Evolutionary conservation across 2,888 invertebrate genomes (phyloP), one percentile per base, ranked within the genome.

Genomic region (Scaptomyza flava): DNA sequence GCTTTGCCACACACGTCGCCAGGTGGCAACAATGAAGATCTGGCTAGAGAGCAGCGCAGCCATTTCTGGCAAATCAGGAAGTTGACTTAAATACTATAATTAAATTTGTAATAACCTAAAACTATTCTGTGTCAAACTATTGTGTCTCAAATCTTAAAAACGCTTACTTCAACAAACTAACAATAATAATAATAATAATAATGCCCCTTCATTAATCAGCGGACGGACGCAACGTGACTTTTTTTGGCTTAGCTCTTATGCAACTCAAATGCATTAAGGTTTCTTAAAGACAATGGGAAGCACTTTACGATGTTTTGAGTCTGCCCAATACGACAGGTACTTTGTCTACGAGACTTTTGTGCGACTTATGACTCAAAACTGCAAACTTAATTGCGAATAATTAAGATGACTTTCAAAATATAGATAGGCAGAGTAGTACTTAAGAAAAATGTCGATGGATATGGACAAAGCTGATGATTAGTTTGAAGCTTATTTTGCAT

Each of bases 1-100:
- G 65, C 52, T 65, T 38, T 48, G 77, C 68, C 66, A 68, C 80
- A 80, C 80, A 69, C 66, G 64, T 62, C 46, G 69, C 46, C 66
- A 52, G 42, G 74, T 57, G 61, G 7, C 61, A 59, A 60, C 41
- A 43, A 57, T 62, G 50, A 63, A 23, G 30, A 47, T 7, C 31
- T 17, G 50, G 54, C 33, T 60, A 6, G 8, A 8, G 43, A 23
- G 30, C 47, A n/a, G 6, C 14, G 23, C 23, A 27, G 9, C 11
- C 41, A 41, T 4, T 17, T 51, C 6, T 9, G 2, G 33, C 6
- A 6, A 30, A 34, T 42, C 42, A 48, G 62, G 63, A 60, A 63
- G 50, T 36, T 23, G 4, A n/a, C 12, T 30, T 11, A 8, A 47
- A 31, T 31, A 30, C 5, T 31, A 31, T 31, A 9, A 1, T 6